Conservation (phyloP, 2,888 invertebrate genomes). For the Acleris sparsana region DNA sequence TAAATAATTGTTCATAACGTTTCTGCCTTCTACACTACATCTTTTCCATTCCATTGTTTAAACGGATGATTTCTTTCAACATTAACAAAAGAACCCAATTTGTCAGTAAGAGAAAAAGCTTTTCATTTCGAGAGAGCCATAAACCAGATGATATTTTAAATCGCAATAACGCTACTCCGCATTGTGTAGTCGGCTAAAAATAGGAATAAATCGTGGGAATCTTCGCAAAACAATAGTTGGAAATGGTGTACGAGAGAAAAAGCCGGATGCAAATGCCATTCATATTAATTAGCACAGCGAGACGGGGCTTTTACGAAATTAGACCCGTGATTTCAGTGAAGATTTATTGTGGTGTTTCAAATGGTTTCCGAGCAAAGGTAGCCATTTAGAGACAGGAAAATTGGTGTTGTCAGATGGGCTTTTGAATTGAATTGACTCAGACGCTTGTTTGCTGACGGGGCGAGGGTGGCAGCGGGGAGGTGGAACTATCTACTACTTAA, state of each 20-base stretch:
- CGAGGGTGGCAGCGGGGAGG: slow-evolving; percentile 53
- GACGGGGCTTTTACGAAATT: slow-evolving; percentile 84
- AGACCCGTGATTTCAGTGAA: slow-evolving; percentile 82
- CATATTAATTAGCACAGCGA: slow-evolving; percentile 84
- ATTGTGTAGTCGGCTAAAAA: slow-evolving; percentile 74
- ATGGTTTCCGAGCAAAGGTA: slow-evolving; percentile 80
- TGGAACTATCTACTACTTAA: slow-evolving; percentile 55
- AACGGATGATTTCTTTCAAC: slow-evolving; percentile 23
- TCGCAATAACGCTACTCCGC: slow-evolving; percentile 67
- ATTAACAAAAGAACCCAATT: slow-evolving; percentile 34
- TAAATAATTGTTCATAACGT: background rate
- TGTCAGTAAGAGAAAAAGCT: slow-evolving; percentile 57
- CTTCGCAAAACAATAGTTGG: slow-evolving; percentile 83
- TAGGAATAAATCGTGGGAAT: slow-evolving; percentile 81
- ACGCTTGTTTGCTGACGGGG: slow-evolving; percentile 63
- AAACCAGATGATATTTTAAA: slow-evolving; percentile 70
- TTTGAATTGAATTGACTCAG: slow-evolving; percentile 79
- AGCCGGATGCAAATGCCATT: slow-evolving; percentile 84
- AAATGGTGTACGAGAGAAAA: slow-evolving; percentile 81
- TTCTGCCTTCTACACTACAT: slow-evolving; percentile 4
- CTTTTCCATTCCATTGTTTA: slow-evolving; percentile 27
- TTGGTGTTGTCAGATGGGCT: slow-evolving; percentile 75
- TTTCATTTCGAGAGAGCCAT: slow-evolving; percentile 64
- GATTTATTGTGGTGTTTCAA: slow-evolving; percentile 83
- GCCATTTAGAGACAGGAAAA: slow-evolving; percentile 78